Evolutionary conservation across 1,140 invertebrate genomes (phyloP).

Genomic region (Anthonomus grandis): DNA sequence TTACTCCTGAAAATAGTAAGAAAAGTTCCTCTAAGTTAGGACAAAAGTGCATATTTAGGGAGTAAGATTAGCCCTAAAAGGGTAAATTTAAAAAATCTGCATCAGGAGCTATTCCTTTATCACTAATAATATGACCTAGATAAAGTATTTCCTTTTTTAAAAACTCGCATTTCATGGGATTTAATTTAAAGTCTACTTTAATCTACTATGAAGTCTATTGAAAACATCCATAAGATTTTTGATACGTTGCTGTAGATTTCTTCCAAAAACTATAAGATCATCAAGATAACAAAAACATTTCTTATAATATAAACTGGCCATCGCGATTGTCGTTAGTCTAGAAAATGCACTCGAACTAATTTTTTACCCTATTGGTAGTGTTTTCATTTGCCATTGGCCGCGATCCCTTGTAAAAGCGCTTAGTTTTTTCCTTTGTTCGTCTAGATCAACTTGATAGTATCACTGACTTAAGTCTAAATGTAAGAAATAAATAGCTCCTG

Average conservation of each 20-base stretch:
- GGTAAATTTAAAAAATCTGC: no score
- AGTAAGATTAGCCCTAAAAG: no score
- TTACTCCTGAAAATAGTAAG: no score
- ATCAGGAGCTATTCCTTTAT: constrained; percentile 47
- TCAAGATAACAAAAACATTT: constrained; percentile 40
- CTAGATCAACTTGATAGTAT: no score
- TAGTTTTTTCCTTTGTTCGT: no score
- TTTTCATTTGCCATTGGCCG: constrained; percentile 31
- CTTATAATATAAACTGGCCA: constrained; percentile 33
- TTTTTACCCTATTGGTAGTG: constrained; percentile 35
- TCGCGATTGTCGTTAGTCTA: constrained; percentile 30
- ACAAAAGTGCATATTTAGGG: no score
- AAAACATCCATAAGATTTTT: constrained; percentile 43
- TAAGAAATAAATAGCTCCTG: no score
- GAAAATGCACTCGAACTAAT: constrained; percentile 33
- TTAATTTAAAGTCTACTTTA: constrained; percentile 47
- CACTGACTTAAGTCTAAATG: no score
- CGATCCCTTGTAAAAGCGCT: constrained; percentile 39
- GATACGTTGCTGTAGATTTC: constrained; percentile 42
- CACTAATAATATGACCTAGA: constrained; percentile 49
- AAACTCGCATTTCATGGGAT: constrained; percentile 53
- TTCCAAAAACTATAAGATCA: constrained; percentile 46
- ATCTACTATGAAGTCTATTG: constrained; percentile 37
- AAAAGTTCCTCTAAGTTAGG: no score
- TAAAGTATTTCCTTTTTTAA: constrained; percentile 47